Evolutionary conservation across 2,888 invertebrate species (phyloP), one percentile per base, ranked within the genome.

Genomic region (Hoplodrina blanda): DNA sequence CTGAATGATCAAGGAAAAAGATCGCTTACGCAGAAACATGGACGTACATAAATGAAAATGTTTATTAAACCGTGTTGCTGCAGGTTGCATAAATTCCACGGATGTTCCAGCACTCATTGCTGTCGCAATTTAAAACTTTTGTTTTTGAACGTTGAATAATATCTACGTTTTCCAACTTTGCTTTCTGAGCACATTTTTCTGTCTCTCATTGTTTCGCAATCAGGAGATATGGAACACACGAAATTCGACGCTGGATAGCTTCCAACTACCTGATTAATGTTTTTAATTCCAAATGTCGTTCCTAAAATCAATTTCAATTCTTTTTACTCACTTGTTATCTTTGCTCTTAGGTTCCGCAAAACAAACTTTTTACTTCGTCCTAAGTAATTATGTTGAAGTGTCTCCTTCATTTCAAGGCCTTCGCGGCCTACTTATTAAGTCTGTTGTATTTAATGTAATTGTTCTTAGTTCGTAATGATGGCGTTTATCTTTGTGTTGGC

Each of bases 381-480:
- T 60, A 50, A 81, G 50, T 62, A 80, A 72, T 70, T 65, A 83
- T 41, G 44, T 49, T 55, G 25, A 63, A 76, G 62, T 60, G 56
- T 69, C 56, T 66, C 56, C 59, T 63, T 56, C 66, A 10, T 71
- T 54, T 50, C 46, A 56, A 71, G 25, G 50, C 49, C 49, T 54
- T 54, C 11, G 25, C 37, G 30, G 20, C 52, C 25, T 30, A 74
- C 46, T 57, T 62, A 33, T 64, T 30, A 62, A 17, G 44, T 60
- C 13, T 25, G 17, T 33, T 57, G 13, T 52, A 59, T 57, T 73
- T 53, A 44, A 56, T 63, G 13, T 56, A 52, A 64, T 50, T 50
- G 46, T 63, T 60, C 11, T 57, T 44, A 7, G 5, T 52, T 52
- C 6, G n/a, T 69, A 37, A 61, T 73, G 57, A n/a, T 20, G 53